phyloP scores from a whole-genome alignment of 1,140 invertebrate genomes.

The Papilio xuthus region DNA sequence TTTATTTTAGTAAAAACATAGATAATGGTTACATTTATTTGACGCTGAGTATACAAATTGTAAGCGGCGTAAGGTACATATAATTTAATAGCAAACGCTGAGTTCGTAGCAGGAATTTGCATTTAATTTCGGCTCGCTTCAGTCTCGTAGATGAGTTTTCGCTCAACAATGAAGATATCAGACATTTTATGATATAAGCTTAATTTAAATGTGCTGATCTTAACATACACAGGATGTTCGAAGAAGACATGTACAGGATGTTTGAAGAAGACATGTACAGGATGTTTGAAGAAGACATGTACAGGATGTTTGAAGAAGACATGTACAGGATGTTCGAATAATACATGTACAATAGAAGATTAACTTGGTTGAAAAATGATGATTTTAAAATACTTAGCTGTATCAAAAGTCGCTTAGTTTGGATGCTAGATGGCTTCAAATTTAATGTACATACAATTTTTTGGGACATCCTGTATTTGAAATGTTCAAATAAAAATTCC shows the following conservation, averaged over 20 bases:
- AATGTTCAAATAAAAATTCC: too few species aligned
- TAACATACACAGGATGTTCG: neutral
- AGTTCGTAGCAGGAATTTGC: constrained; percentile 8
- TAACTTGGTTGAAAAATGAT: too few species aligned
- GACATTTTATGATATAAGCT: neutral
- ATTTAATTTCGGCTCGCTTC: neutral
- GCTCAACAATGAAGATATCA: constrained; percentile 12
- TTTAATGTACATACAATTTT: neutral
- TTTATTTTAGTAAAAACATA: too few species aligned
- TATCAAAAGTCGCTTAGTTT: neutral
- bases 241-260: neutral
- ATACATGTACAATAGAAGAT: too few species aligned
- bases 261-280: too few species aligned
- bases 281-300: too few species aligned
- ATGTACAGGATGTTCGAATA: too few species aligned
- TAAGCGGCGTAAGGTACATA: neutral
- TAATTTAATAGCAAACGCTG: neutral
- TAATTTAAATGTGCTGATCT: neutral
- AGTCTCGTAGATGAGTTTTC: neutral
- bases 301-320: too few species aligned
- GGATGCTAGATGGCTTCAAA: neutral
- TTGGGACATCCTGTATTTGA: too few species aligned
- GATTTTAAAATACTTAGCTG: too few species aligned
- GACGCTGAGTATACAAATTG: neutral
- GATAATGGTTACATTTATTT: constrained; percentile 1